Evolutionary conservation across 2,888 invertebrate species (phyloP).

Genomic region (Unio delphinus): DNA sequence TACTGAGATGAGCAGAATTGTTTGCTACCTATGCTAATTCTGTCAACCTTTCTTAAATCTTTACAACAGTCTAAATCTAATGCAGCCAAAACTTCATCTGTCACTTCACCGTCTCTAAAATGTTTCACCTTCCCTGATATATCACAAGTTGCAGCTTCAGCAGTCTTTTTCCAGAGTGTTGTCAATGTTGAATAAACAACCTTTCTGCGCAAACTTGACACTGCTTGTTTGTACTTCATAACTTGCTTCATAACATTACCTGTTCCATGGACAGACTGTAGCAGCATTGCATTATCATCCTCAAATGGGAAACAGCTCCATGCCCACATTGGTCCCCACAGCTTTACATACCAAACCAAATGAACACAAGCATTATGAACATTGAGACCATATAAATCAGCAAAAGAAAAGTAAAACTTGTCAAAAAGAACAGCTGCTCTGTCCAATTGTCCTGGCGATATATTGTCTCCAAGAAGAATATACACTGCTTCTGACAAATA

Average conservation of each 20-base stretch:
- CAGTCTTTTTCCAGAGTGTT: too few relatives aligned
- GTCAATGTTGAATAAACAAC: too few relatives aligned
- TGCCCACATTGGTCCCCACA: conserved; percentile 24
- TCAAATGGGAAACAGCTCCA: conserved; percentile 36
- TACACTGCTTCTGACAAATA: conserved; percentile 14
- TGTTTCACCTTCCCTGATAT: too few relatives aligned
- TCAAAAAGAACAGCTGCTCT: conserved; percentile 18
- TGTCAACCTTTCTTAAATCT: too few relatives aligned
- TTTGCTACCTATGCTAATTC: too few relatives aligned
- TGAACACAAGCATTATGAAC: conserved; percentile 26
- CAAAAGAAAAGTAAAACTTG: conserved; percentile 21
- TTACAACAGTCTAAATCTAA: not conserved
- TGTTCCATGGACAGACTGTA: conserved; percentile 15
- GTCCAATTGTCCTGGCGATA: conserved; percentile 6
- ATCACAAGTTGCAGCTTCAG: too few relatives aligned
- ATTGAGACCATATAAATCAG: conserved; percentile 28
- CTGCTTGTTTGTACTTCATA: too few relatives aligned
- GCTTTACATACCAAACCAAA: conserved; percentile 14
- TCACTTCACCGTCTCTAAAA: too few relatives aligned
- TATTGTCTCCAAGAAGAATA: conserved; percentile 18
- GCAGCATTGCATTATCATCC: conserved; percentile 13
- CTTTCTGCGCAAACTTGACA: too few relatives aligned
- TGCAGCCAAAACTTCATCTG: too few relatives aligned
- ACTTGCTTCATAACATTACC: too few relatives aligned
- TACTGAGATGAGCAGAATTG: too few relatives aligned